Evolutionary conservation across 2,113 vertebrate species (phyloP).

Genomic region (Pipa parva): DNA sequence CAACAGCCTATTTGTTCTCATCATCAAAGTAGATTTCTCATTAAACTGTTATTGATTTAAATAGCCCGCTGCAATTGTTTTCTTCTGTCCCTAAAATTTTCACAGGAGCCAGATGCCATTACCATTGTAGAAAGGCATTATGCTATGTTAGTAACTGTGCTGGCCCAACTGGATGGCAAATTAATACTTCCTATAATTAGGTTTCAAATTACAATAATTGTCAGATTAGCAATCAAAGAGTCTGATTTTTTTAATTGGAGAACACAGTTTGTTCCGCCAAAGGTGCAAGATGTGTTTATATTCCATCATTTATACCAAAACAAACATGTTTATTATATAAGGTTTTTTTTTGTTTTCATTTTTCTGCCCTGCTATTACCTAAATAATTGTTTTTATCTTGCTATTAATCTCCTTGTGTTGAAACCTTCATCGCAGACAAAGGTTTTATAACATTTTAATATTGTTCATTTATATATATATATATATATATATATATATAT

Average conservation of each 20-base stretch:
- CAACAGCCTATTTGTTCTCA: conserved; percentile 6
- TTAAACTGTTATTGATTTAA: conserved; percentile 14
- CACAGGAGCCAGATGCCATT: conserved; percentile 1
- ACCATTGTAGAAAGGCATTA: background rate
- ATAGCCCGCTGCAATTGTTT: conserved; percentile 8
- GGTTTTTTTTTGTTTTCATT: no score
- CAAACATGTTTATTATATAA: no score
- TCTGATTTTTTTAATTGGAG: background rate
- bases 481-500: no score
- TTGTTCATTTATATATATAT: no score
- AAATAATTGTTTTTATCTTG: no score
- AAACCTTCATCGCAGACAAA: no score
- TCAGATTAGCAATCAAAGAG: conserved; percentile 3
- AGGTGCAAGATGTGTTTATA: no score
- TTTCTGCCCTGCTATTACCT: no score
- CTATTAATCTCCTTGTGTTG: no score
- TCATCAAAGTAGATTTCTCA: conserved; percentile 14
- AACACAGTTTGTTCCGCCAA: no score
- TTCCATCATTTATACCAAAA: no score
- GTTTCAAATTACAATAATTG: background rate
- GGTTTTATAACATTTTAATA: no score
- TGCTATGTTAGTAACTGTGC: background rate
- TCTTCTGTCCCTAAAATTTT: background rate
- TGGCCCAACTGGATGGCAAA: background rate
- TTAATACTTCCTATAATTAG: background rate